Percentiles rank a stretch among this genome's conserved stretches.
Evolutionary conservation across 1,140 invertebrate genomes (phyloP).

Genomic region (Agrypnia vestita): DNA sequence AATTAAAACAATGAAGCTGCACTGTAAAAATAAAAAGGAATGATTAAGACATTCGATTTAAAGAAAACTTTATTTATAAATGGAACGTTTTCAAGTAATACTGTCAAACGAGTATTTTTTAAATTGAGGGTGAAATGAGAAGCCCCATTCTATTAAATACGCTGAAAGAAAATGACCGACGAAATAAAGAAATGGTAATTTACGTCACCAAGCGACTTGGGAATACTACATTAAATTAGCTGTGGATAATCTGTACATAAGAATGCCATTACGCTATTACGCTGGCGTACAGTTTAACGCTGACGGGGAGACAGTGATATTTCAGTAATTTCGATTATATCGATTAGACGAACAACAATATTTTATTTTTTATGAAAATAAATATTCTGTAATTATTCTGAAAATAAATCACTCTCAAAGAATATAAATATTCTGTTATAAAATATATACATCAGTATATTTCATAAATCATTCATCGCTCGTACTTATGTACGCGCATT

Average conservation of each 20-base stretch:
- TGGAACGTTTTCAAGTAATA: too few species aligned
- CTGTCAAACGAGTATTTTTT: slow-evolving; percentile 12
- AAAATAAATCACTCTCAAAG: too few species aligned
- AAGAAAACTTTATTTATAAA: too few species aligned
- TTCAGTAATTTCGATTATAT: background rate
- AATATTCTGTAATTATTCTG: too few species aligned
- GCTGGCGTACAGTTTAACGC: background rate
- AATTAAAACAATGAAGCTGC: too few species aligned
- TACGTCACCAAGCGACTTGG: slow-evolving; percentile 41
- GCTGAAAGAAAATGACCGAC: slow-evolving; percentile 13
- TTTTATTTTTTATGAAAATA: background rate
- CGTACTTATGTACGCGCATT: too few species aligned
- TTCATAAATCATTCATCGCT: too few species aligned
- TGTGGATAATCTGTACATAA: slow-evolving; percentile 54
- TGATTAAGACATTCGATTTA: too few species aligned
- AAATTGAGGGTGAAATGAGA: slow-evolving; percentile 17
- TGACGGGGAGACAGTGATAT: background rate
- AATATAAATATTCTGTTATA: too few species aligned
- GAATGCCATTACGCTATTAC: slow-evolving; percentile 51
- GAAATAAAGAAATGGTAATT: slow-evolving; percentile 53
- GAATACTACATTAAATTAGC: slow-evolving; percentile 51
- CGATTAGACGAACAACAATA: background rate
- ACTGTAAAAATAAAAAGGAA: too few species aligned
- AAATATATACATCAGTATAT: too few species aligned
- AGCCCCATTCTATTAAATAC: slow-evolving; percentile 1